A percentile compares a stretch with the other conserved stretches of the same genome.
Conservation (phyloP, 1,140 invertebrate genomes). For the Tribolium castaneum region DNA sequence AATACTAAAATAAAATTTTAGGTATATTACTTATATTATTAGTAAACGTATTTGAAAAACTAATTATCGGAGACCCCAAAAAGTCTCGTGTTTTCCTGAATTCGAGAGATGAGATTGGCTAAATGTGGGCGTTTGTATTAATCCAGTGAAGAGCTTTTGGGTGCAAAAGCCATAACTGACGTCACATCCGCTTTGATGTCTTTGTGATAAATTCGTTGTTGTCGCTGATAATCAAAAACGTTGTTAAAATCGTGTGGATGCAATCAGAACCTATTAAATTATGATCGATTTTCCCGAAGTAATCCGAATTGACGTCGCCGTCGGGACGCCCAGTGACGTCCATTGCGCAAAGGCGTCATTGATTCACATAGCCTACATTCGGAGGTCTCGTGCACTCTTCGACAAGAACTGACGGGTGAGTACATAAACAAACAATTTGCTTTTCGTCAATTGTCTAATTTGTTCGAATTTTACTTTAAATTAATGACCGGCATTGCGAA, state of each 20-base stretch:
- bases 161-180: neutral
- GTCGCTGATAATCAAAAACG: constrained; percentile 3
- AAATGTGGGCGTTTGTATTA: neutral
- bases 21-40: too few species aligned
- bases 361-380: constrained; percentile 45
- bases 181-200: neutral
- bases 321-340: constrained; percentile 46
- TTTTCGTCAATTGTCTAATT: neutral
- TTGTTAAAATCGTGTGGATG: neutral
- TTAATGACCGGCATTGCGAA: too few species aligned
- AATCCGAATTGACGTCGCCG: constrained; percentile 37
- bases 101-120: too few species aligned
- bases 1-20: too few species aligned
- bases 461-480: neutral
- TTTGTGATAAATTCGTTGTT: constrained; percentile 25
- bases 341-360: constrained; percentile 49
- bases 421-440: constrained; percentile 43
- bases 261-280: constrained; percentile 40
- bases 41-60: too few species aligned
- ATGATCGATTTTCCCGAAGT: constrained; percentile 42
- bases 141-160: neutral
- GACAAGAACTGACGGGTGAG: constrained; percentile 51
- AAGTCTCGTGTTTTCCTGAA: too few species aligned
- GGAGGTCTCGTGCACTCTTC: constrained; percentile 42
- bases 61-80: too few species aligned